Percentiles rank a stretch among this genome's conserved stretches.
Conservation (phyloP, 1,140 invertebrate species). For the Drosophila triauraria region DNA sequence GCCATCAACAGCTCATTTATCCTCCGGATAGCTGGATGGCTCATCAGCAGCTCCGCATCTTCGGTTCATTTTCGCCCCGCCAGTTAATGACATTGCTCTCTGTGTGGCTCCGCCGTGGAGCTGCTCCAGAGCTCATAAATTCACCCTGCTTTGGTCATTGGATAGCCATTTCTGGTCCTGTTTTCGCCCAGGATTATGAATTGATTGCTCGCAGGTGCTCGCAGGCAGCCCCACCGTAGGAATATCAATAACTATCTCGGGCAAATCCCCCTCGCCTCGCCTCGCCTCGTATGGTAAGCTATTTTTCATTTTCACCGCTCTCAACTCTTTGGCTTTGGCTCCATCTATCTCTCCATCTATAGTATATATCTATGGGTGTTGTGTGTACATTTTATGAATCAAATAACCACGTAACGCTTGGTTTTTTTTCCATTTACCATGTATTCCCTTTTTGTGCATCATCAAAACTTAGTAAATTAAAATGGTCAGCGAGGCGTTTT, state of each 20-base stretch:
- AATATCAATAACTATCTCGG: slow-evolving; percentile 76
- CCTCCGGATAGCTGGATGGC: neutral
- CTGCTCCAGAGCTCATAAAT: slow-evolving; percentile 67
- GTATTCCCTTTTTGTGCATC: slow-evolving; percentile 46
- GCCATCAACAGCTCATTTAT: slow-evolving; percentile 50
- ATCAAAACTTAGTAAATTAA: slow-evolving; percentile 79
- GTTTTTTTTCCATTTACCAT: slow-evolving; percentile 16
- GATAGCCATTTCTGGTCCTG: slow-evolving; percentile 32
- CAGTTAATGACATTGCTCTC: slow-evolving; percentile 66
- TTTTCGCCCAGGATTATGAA: slow-evolving; percentile 63
- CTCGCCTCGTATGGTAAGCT: slow-evolving; percentile 47
- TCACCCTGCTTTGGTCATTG: slow-evolving; percentile 32
- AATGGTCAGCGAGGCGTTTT: slow-evolving; percentile 75
- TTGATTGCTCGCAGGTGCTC: slow-evolving; percentile 70
- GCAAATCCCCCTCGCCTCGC: slow-evolving; percentile 26
- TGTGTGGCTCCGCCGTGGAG: slow-evolving; percentile 13
- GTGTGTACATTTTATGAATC: slow-evolving; percentile 44
- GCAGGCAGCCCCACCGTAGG: slow-evolving; percentile 24
- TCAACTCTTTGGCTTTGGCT: slow-evolving; percentile 19
- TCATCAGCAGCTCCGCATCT: slow-evolving; percentile 7
- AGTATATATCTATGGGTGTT: slow-evolving; percentile 1
- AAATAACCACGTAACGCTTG: slow-evolving; percentile 18
- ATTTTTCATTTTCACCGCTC: slow-evolving; percentile 74
- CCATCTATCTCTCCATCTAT: slow-evolving; percentile 12
- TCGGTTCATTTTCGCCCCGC: slow-evolving; percentile 52